A percentile compares a stretch with the other conserved stretches of the same genome.
These are phyloP conservation scores for Gavialis gangeticus DNA, from an alignment of 2,113 vertebrate species.

Conservation along the genomic window DNA sequence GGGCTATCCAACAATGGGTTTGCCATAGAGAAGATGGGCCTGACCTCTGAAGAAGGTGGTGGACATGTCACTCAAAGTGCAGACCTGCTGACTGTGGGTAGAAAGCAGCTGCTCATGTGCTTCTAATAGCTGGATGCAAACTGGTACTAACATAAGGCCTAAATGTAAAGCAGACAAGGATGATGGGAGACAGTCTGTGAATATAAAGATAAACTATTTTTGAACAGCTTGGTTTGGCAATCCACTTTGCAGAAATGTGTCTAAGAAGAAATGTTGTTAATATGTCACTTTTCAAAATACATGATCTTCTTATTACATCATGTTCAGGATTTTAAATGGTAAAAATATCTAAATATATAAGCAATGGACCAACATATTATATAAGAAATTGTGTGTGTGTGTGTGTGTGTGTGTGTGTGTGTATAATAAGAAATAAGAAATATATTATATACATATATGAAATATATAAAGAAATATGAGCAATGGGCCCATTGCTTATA, in stretches of 20 bases:
- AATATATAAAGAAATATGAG: no score
- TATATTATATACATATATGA: no score
- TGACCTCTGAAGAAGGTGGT: conserved; percentile 29
- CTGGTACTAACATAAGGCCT: background rate
- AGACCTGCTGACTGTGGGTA: background rate
- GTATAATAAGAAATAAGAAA: no score
- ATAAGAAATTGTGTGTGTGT: no score
- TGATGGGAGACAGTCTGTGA: background rate
- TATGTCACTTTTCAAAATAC: background rate
- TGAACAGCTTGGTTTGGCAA: background rate
- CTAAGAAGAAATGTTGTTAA: background rate
- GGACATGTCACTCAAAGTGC: conserved; percentile 7
- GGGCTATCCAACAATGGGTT: background rate
- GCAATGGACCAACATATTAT: no score
- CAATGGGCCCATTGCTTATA: no score
- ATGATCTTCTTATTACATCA: background rate
- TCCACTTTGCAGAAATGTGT: background rate
- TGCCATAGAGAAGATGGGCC: conserved; percentile 3
- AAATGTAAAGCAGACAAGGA: background rate
- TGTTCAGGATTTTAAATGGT: no score
- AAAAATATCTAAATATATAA: no score
- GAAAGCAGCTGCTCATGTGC: background rate
- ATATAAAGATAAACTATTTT: background rate
- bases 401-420: no score
- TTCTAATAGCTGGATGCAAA: background rate